Base-by-base conservation (phyloP, 2,797 vertebrate genomes). In the Epinephelus malabaricus region DNA sequence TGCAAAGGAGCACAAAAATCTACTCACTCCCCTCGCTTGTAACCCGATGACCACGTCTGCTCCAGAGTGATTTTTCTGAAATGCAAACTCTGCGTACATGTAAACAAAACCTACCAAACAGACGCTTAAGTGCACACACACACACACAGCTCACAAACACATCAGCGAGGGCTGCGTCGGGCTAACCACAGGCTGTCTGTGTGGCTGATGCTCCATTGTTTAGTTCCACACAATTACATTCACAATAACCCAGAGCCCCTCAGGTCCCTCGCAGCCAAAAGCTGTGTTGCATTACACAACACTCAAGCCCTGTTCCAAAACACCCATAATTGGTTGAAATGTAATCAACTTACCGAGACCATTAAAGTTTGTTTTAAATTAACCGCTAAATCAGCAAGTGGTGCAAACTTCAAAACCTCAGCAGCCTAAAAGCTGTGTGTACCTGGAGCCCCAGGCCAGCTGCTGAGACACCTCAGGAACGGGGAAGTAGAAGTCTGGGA, bases 151-250 rank as follows among this genome's bases (percentile, higher is more conserved):
- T 60, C 38, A 59, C 43, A 73, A 38, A 78, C 66, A 76, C 69
- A 78, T 56, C 51, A 79, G 58, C 47, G 68, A 74, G 59, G 68
- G 62, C 69, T 73, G 59, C 21, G 50, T 10, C 62, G 67, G 75
- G 53, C 83, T 77, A 78, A 82, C 82, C 76, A 76, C 77, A 78
- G 72, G 79, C 80, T 84, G 81, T 64, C 81, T 74, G 79, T 85
- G 81, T 70, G 78, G 84, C 84, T 85, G 78, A 86, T 65, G 78
- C 81, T 58, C 67, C 60, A 81, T 89, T 92, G 86, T 91, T 95
- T 93, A 93, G 92, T 94, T 94, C 91, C 92, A 91, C 87, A 82
- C 91, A 89, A 93, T 95, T 94, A 94, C 88, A 77, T 90, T 88
- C 82, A 91, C 82, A 92, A 92, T 86, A 92, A 93, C 87, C 88